These are phyloP conservation scores for Callipepla squamata DNA, from an alignment of 2,113 vertebrate genomes.

Conservation along the genomic window DNA sequence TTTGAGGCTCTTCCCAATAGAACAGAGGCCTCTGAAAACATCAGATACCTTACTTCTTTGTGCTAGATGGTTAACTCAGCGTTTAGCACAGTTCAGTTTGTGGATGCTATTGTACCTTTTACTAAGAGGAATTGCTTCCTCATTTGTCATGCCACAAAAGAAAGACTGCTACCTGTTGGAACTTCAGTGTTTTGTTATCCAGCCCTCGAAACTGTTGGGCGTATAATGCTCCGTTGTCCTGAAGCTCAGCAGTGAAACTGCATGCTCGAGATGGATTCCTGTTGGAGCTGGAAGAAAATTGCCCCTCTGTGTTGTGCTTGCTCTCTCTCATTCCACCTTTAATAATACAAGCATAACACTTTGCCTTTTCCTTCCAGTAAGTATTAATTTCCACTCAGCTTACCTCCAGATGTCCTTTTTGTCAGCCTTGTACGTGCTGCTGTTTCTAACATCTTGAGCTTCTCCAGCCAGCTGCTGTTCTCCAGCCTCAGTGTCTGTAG, in stretches of 20 bases:
- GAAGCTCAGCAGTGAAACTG: not conserved
- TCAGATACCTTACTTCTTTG: not conserved
- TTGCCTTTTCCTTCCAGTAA: not conserved
- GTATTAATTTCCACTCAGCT: constrained; percentile 30
- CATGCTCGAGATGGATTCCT: constrained; percentile 5
- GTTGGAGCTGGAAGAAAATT: constrained; percentile 20
- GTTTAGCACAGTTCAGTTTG: not conserved
- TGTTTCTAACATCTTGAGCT: not conserved
- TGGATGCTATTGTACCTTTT: not conserved
- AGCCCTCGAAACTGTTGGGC: not conserved
- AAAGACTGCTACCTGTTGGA: not conserved
- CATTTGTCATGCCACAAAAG: not conserved
- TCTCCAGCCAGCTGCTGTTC: not conserved
- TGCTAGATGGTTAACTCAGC: not conserved
- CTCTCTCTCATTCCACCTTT: not conserved
- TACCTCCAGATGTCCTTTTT: constrained; percentile 40
- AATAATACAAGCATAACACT: not conserved
- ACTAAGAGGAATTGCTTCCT: not conserved
- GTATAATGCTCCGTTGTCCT: not conserved
- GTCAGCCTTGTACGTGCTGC: not conserved
- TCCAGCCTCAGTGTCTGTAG: accelerated
- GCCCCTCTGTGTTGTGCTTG: not conserved
- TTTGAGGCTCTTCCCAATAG: not conserved
- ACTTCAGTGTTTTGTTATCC: constrained; percentile 1
- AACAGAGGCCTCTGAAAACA: not conserved